Base-by-base conservation (phyloP, 2,797 vertebrate species). In the Gephyroberyx darwinii region DNA sequence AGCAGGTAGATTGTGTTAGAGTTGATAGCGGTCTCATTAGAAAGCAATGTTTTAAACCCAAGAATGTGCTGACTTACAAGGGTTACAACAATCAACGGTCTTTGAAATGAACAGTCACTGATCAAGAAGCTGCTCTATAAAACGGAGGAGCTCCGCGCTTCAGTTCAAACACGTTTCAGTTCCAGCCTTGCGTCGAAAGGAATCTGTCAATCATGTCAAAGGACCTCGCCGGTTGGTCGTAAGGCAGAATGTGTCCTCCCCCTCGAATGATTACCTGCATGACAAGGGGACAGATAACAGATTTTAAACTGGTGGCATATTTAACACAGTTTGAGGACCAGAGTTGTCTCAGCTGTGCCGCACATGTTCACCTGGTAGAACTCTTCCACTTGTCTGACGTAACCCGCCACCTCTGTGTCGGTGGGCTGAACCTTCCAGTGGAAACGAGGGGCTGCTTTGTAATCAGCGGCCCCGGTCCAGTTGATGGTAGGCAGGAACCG, bases 181-280 rank as follows among this genome's bases (percentile, higher is more conserved):
- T 20, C 72, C 77, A 94, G 53, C 86, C 89, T 20, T 62, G 85
- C 0, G 90, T 94, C 14, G 94, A 95, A 33, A 96, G 90, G 87
- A 97, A 97, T 73, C 94, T 92, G 77, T 96, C 95, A 30, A 95
- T 96, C 95, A 95, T 95, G 68, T 95, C 93, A 69, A 96, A 95
- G 59, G 94, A 85, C 82, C 95, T 92, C 66, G 91, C 92, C 39
- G 96, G 95, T 75, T 96, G 94, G 85, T 96, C 93, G 5, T 95
- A 94, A 10, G 94, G 93, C 74, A 96, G 90, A 83, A 95, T 95
- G 76, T 96, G 94, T 64, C 95, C 95, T 59, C 94, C 96, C 66
- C 95, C 95, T 83, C 95, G 88, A 81, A 96, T 87, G 69, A 96
- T 93, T 16, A 96, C 92, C 94, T 98, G 71, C 3, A n/a, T 2